Evolutionary conservation across 2,888 invertebrate genomes (phyloP).

Genomic region (Pammene fasciana): DNA sequence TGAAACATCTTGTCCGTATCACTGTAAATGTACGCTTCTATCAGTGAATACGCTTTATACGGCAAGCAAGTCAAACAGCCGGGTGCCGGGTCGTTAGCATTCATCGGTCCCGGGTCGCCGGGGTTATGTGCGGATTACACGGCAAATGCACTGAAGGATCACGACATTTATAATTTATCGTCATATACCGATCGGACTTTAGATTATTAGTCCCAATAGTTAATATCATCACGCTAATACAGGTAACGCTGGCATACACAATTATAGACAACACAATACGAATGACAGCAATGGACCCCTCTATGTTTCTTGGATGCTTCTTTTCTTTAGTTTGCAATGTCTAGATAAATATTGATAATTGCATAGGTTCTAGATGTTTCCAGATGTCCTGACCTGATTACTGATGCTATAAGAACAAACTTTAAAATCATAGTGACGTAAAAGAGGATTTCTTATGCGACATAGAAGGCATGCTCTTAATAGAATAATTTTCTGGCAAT

Average conservation of each 20-base stretch:
- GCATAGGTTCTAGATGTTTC: no score
- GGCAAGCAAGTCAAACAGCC: slow-evolving; percentile 44
- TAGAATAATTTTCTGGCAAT: no score
- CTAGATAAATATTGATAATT: no score
- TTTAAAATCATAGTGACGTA: no score
- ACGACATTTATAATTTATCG: slow-evolving; percentile 29
- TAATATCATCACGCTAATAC: slow-evolving; percentile 8
- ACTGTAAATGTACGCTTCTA: slow-evolving; percentile 18
- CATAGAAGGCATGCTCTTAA: no score
- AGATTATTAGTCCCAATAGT: not conserved
- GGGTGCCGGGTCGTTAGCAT: slow-evolving; percentile 58
- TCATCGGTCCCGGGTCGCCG: slow-evolving; percentile 54
- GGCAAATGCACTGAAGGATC: slow-evolving; percentile 31
- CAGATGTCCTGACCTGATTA: no score
- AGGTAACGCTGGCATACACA: not conserved
- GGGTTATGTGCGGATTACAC: slow-evolving; percentile 48
- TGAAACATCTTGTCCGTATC: slow-evolving; percentile 10
- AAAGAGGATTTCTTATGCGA: no score
- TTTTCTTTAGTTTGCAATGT: no score
- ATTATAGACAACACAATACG: no score
- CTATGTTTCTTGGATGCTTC: no score
- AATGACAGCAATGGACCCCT: no score
- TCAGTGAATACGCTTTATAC: slow-evolving; percentile 42
- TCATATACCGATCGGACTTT: not conserved
- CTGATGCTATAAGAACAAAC: no score